Evolutionary conservation across 2,797 vertebrate species (phyloP), one percentile per base, ranked within the genome.

Genomic region (Phoxinus dragarum): DNA sequence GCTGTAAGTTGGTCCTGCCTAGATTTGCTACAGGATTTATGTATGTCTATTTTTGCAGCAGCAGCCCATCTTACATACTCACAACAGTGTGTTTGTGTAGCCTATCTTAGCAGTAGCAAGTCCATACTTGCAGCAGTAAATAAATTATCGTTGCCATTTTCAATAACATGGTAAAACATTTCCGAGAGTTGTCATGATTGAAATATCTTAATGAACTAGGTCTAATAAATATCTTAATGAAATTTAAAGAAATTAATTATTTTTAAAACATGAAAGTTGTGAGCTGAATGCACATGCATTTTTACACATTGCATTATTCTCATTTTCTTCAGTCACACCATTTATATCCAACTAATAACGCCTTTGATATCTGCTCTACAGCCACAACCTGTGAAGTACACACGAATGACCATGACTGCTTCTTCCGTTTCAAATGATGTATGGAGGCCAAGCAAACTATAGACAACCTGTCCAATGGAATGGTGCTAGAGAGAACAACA

Each of bases 401-500:
- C 49, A 68, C 19, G 7, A 61, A 59, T 44, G 74, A 47, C 49
- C 64, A 36, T 5, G 52, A 44, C 36, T 47, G 49, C n/a, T 27
- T 5, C 49, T 84, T 64, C 52, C 0, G 1, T 73, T 64, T 56
- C 66, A 78, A 54, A 34, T 84, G 74, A 84, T 84, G 49, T 61
- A 78, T 84, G 38, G 49, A 34, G 38, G 21, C 36, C 38, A 17
- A 34, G 64, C 12, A 52, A 34, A 34, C 6, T 71, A 78, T 71
- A 84, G 74, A 84, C 75, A 78, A 71, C 12, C 49, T 61, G 52
- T 84, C 75, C 34, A 10, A 59, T 36, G 19, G 75, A 69, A 78
- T 78, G 38, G 59, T 69, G 52, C 19, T 23, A 17, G 38, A 84
- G 38, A 56, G 78, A 71, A 36, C 36, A 44, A 44, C 66, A 71